Evolutionary conservation across 2,113 vertebrate genomes (phyloP), one percentile per base, ranked within the genome.

Genomic region (Halcyon senegalensis): DNA sequence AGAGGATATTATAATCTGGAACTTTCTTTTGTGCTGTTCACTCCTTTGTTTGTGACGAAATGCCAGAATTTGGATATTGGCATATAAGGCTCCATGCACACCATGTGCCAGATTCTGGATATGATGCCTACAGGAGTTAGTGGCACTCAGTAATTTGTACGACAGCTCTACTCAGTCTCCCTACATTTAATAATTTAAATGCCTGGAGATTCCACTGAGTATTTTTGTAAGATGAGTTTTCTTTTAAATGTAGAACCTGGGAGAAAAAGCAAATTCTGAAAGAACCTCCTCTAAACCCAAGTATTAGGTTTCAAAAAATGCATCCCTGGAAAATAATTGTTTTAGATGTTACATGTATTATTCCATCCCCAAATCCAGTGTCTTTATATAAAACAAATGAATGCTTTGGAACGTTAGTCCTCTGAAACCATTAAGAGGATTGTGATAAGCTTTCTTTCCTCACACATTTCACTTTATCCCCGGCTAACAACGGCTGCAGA

Each of bases 171-270:
- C 48, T 78, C 56, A 74, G 21, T 86, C 66, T 93, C 59, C 82
- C 64, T 51, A 92, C 77, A 96, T 94, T 74, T 88, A 95, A 74
- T 86, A 88, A 94, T 91, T 86, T 51, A 92, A 90, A 68, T 86
- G 46, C 18, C 51, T 89, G 35, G 43, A 92, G 43, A 96, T 86
- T 85, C 96, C 50, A 80, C n/a, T 16, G 28, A 62, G 67, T 73
- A 84, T 89, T 94, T 85, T 56, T 77, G 55, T 55, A 27, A 88
- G 23, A 91, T 56, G 33, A 92, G 21, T 43, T 93, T 93, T 88
- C 68, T 66, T 90, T 81, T 92, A 83, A 86, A 86, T 84, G 75
- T 70, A 92, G 64, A 96, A 94, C 68, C 72, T 93, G 82, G 8
- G 43, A 90, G 50, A 89, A 93, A 96, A 90, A 74, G 63, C 23